A percentile compares a stretch with the other conserved stretches of the same genome.
Evolutionary conservation across 1,140 invertebrate species (phyloP).

Genomic region (Drosophila navojoa): DNA sequence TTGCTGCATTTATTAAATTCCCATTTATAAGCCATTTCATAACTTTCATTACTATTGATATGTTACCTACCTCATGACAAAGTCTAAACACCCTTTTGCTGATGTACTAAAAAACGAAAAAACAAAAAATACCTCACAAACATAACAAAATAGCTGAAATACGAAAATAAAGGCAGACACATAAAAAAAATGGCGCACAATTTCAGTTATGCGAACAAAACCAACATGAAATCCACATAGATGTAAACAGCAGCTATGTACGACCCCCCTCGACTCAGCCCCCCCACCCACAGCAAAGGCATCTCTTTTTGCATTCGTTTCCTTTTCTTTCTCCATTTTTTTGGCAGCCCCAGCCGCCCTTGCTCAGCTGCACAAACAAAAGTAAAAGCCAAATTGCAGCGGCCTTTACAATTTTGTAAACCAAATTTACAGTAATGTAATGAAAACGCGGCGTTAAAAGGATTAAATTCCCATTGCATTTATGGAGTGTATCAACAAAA

Average conservation of each 20-base stretch:
- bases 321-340: not conserved
- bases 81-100: no score
- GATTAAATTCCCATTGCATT: slow-evolving; percentile 69
- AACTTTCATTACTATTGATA: no score
- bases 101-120: not conserved
- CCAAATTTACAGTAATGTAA: slow-evolving; percentile 73
- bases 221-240: slow-evolving; percentile 49
- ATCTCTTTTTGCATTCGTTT: slow-evolving; percentile 28
- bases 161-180: slow-evolving; percentile 41
- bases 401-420: slow-evolving; percentile 51
- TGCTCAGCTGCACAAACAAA: slow-evolving; percentile 22
- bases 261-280: not conserved
- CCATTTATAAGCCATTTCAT: no score
- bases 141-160: slow-evolving; percentile 6
- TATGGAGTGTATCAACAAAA: slow-evolving; percentile 30
- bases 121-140: no score
- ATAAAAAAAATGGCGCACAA: slow-evolving; percentile 48
- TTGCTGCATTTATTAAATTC: no score
- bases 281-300: not conserved
- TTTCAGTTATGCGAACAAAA: slow-evolving; percentile 51
- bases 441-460: slow-evolving; percentile 75
- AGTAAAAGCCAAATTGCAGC: slow-evolving; percentile 42
- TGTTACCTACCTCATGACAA: no score
- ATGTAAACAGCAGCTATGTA: slow-evolving; percentile 46
- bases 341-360: not conserved